A percentile compares a stretch with the other conserved stretches of the same genome.
Evolutionary conservation across 2,888 invertebrate genomes (phyloP).

Genomic region (Xestia ashworthii): DNA sequence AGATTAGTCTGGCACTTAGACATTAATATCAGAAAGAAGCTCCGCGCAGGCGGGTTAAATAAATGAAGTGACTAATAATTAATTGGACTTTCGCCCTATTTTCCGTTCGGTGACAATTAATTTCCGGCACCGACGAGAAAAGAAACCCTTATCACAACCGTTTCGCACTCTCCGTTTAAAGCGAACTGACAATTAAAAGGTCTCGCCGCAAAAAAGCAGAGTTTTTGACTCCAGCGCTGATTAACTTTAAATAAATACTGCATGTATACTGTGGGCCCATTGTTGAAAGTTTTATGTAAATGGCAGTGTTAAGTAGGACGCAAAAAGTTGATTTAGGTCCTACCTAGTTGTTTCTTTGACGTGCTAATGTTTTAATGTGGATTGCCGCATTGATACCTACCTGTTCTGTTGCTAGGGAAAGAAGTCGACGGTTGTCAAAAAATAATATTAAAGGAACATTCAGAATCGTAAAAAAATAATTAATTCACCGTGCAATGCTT

Average conservation of each 20-base stretch:
- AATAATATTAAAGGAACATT: not conserved
- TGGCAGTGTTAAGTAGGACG: constrained; percentile 48
- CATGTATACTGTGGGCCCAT: constrained; percentile 35
- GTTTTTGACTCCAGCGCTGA: constrained; percentile 57
- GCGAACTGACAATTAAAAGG: constrained; percentile 84
- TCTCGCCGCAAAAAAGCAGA: constrained; percentile 73
- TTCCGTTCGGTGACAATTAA: constrained; percentile 91
- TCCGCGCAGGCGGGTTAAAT: constrained; percentile 86
- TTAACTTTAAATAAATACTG: constrained; percentile 62
- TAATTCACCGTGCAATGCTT: not conserved
- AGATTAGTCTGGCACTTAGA: constrained; percentile 83
- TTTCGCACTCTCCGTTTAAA: constrained; percentile 84
- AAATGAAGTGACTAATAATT: constrained; percentile 91
- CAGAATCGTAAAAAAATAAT: not conserved
- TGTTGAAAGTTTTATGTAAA: constrained; percentile 66
- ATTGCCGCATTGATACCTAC: constrained; percentile 14
- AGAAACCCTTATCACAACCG: constrained; percentile 89
- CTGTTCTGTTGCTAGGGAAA: constrained; percentile 1
- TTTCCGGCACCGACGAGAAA: constrained; percentile 88
- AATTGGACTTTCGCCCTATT: constrained; percentile 91
- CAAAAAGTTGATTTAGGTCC: constrained; percentile 53
- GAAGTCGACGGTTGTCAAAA: not conserved
- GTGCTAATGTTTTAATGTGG: constrained; percentile 9
- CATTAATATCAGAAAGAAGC: constrained; percentile 88
- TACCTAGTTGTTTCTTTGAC: constrained; percentile 48